These are phyloP conservation scores for Heliconius cydno DNA, from an alignment of 2,888 invertebrate genomes.

Conservation along the genomic window DNA sequence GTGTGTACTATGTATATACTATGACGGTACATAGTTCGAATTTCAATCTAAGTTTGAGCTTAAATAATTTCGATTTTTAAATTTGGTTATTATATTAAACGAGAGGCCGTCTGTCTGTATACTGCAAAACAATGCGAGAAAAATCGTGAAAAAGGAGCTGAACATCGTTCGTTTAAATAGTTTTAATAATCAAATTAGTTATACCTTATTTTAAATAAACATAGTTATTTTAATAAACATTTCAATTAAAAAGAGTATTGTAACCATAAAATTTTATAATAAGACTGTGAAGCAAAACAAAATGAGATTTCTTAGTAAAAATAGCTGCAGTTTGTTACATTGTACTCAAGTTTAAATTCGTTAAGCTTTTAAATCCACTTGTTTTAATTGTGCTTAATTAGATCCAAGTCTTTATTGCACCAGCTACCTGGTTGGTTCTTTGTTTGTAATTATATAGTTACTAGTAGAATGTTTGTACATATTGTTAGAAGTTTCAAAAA, in stretches of 20 bases:
- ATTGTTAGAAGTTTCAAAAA: background rate
- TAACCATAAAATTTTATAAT: background rate
- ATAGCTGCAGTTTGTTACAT: slow-evolving; percentile 21
- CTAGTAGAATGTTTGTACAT: background rate
- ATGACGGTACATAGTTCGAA: too few relatives aligned
- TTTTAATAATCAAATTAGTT: too few relatives aligned
- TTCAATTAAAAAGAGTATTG: background rate
- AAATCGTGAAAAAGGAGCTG: too few relatives aligned
- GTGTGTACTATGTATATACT: too few relatives aligned
- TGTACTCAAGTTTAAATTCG: slow-evolving; percentile 16
- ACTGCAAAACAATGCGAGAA: too few relatives aligned
- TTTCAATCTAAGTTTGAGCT: too few relatives aligned
- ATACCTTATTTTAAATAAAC: background rate
- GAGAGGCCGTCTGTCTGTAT: too few relatives aligned
- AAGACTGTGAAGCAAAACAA: background rate
- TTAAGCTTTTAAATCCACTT: slow-evolving; percentile 19
- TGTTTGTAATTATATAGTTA: background rate
- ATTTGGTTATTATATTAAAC: too few relatives aligned
- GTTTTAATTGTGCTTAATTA: slow-evolving; percentile 19
- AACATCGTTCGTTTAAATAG: too few relatives aligned
- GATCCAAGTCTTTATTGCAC: slow-evolving; percentile 9
- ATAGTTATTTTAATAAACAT: slow-evolving; percentile 3
- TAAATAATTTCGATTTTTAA: too few relatives aligned
- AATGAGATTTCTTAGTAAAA: slow-evolving; percentile 17
- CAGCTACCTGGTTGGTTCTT: slow-evolving; percentile 2